Base-by-base conservation (phyloP, 2,888 invertebrate genomes). In the Druceiella hillmani region DNA sequence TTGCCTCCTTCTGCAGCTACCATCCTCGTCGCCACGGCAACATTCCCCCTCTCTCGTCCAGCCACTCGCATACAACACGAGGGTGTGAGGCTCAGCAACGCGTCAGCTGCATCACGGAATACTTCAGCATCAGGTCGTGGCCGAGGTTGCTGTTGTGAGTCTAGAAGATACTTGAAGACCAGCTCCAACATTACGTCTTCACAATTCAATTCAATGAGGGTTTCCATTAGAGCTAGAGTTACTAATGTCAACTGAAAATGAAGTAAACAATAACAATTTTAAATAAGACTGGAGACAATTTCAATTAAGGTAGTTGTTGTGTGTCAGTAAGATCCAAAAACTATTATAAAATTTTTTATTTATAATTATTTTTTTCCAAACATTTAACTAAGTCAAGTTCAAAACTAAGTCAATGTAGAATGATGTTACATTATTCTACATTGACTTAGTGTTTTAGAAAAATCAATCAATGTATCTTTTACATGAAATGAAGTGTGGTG, bases 171-270 rank as follows among this genome's bases (percentile, higher is more conserved):
- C 56, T 88, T 89, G 56, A 90, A 81, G 30, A 93, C 78, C 32
- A 97, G 69, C 56, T 94, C 92, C 51, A 93, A 69, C 88, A 98
- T 90, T 29, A 97, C 81, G 61, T 98, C 98, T 64, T 98, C 98
- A 65, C 93, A 95, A 63, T 94, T 89, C 43, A 97, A 69, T 52
- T 89, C 86, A 34, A 97, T 76, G 42, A 98, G 70, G 0, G 93
- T 92, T 59, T 92, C 87, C 63, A 98, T 89, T 7, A 98, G 66
- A 0, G 91, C 84, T 51, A 98, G 67, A 0, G 95, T 88, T 6
- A 94, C 91, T 53, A 94, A 76, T 46, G 92, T 89, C 10, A 88
- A 63, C 80, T 84, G 69, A 48, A 56, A 63, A n/a, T 13, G 11
- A 28, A 15, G n/a, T n/a, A n/a, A n/a, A n/a, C n/a, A n/a, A n/a